Evolutionary conservation across 2,113 vertebrate genomes (phyloP).

Genomic region (Phyllostomus hastatus): DNA sequence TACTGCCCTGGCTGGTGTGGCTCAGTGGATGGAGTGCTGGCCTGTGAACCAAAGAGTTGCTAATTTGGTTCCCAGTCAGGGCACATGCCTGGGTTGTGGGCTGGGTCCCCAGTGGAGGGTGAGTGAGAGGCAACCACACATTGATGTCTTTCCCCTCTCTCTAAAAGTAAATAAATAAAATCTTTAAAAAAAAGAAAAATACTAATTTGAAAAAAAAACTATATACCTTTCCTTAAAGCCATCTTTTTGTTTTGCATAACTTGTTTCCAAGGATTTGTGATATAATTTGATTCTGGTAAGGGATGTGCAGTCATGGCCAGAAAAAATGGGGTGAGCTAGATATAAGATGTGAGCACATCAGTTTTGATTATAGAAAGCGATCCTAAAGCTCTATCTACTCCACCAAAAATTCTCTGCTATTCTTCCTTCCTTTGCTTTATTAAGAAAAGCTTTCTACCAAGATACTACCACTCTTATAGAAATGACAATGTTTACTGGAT

Average conservation of each 20-base stretch:
- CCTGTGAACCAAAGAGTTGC: too few relatives aligned
- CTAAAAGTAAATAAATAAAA: too few relatives aligned
- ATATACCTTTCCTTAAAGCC: slow-evolving; percentile 5
- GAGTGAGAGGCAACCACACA: too few relatives aligned
- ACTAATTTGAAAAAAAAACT: slow-evolving; percentile 27
- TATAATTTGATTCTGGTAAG: slow-evolving; percentile 24
- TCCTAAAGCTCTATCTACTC: neutral
- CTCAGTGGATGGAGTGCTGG: too few relatives aligned
- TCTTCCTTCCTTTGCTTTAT: neutral
- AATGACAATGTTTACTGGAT: neutral
- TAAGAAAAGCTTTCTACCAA: neutral
- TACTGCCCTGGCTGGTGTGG: neutral
- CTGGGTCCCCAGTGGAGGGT: too few relatives aligned
- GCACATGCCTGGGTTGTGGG: too few relatives aligned
- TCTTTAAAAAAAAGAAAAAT: neutral
- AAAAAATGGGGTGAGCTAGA: neutral
- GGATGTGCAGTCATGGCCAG: neutral
- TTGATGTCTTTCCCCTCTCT: too few relatives aligned
- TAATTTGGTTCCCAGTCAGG: too few relatives aligned
- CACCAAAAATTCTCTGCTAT: neutral
- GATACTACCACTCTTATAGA: neutral
- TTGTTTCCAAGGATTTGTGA: neutral
- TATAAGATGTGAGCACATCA: neutral
- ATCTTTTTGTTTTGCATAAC: slow-evolving; percentile 42
- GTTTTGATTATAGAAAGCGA: neutral